Percentiles rank a stretch among this genome's conserved stretches.
Conservation (phyloP, 1,140 invertebrate genomes). For the Zaprionus tsacasi region DNA sequence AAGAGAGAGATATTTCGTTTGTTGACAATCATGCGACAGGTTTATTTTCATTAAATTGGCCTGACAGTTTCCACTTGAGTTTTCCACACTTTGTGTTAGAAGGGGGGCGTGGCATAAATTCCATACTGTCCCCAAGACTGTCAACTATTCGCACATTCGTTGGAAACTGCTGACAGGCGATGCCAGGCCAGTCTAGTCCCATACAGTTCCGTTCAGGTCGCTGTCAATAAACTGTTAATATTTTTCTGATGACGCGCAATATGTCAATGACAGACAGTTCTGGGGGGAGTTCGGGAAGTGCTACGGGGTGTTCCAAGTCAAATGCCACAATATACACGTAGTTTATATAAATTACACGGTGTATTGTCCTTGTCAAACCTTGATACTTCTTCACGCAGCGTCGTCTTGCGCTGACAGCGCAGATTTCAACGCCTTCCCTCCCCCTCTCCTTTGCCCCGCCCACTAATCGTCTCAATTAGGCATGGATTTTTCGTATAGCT, state of each 20-base stretch:
- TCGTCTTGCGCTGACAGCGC: conserved; percentile 46
- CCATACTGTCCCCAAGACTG: conserved; percentile 51
- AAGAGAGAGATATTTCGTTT: not conserved
- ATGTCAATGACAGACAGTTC: conserved; percentile 67
- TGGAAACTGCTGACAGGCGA: conserved; percentile 53
- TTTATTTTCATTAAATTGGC: conserved; percentile 57
- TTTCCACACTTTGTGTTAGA: conserved; percentile 17
- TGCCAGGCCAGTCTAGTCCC: conserved; percentile 14
- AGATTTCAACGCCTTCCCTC: conserved; percentile 10
- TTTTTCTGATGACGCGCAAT: conserved; percentile 74
- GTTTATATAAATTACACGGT: conserved; percentile 72
- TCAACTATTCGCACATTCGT: conserved; percentile 7
- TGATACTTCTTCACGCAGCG: conserved; percentile 9
- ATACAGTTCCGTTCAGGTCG: not conserved
- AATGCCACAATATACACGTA: conserved; percentile 50
- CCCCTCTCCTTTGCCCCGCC: conserved; percentile 6
- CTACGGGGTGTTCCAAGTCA: not conserved
- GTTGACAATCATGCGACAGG: conserved; percentile 9
- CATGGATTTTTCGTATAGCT: conserved; percentile 57
- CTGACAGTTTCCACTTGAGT: conserved; percentile 28
- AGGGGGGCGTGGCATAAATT: conserved; percentile 49
- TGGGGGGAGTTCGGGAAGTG: not conserved
- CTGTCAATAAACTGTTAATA: conserved; percentile 79
- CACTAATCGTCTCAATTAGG: conserved; percentile 79
- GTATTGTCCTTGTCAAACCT: conserved; percentile 58